Evolutionary conservation across 2,113 vertebrate species (phyloP), one percentile per base, ranked within the genome.

Genomic region (Chloropsis hardwickii): DNA sequence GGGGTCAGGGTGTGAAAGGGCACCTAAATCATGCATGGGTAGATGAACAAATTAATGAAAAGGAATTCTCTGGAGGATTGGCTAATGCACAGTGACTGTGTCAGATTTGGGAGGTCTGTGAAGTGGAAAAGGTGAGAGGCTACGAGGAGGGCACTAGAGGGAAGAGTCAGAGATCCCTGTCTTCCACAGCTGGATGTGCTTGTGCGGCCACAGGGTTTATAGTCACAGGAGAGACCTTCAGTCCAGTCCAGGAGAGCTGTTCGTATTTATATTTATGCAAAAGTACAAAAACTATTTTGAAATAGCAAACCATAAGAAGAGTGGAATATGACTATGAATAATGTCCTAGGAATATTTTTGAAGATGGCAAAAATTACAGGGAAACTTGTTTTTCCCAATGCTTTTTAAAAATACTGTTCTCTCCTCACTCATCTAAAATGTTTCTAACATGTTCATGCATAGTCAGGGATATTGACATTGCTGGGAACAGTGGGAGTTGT

Each of bases 81-180:
- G 5, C 45, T 80, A 86, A 44, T 44, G 45, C 21, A 64, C 17
- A 85, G 29, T 22, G 70, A 47, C 21, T 31, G 1, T 9, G 3
- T 14, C 22, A 54, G 20, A 11, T 65, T 89, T 7, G 4, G 31
- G 50, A 87, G 5, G 33, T 47, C 60, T 84, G 14, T 65, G 40
- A 70, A 35, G 8, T 39, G 33, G 28, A 60, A n/a, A 65, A 28
- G 6, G 13, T n/a, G 31, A 66, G n/a, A 70, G 19, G 21, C 19
- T 91, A 14, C 0, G 0, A 83, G 76, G 25, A 67, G 12, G 12
- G 5, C 31, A 18, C 5, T 24, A 42, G 42, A 44, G 15, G 13
- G 12, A 71, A 67, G 31, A 47, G 39, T 21, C 47, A 44, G 65
- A 74, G 28, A 70, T 44, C 23, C 5, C 23, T 11, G 5, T 51